phyloP scores from a whole-genome alignment of 2,113 vertebrate species.

The Aviceda subcristata region DNA sequence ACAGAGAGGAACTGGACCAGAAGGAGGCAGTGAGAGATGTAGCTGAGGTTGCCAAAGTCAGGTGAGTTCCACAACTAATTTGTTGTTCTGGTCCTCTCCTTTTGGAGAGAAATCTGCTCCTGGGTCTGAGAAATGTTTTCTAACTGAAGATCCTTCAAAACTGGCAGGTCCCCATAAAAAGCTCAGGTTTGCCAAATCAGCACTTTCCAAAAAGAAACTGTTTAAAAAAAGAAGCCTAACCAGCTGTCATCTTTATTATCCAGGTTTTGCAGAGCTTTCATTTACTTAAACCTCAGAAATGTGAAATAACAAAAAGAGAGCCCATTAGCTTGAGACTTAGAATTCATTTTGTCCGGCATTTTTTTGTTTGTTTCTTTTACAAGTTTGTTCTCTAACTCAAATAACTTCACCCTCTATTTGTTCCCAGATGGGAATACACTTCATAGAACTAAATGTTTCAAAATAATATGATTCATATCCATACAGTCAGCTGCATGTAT shows the following conservation, averaged over 20 bases:
- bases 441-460: neutral
- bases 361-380: neutral
- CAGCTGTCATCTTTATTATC: neutral
- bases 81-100: neutral
- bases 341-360: accelerated
- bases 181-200: neutral
- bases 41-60: neutral
- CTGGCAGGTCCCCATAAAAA: neutral
- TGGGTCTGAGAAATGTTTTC: neutral
- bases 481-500: neutral
- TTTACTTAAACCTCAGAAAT: neutral
- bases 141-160: neutral
- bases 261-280: neutral
- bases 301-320: neutral
- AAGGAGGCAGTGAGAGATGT: neutral
- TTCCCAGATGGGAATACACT: neutral
- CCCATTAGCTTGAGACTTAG: neutral
- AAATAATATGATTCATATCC: neutral
- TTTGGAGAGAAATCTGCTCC: neutral
- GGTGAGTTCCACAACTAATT: neutral
- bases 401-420: neutral
- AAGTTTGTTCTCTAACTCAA: neutral
- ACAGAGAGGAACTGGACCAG: neutral
- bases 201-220: neutral
- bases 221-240: neutral